These are phyloP conservation scores for Chironomus tepperi DNA, from an alignment of 1,140 invertebrate genomes.

Conservation along the genomic window DNA sequence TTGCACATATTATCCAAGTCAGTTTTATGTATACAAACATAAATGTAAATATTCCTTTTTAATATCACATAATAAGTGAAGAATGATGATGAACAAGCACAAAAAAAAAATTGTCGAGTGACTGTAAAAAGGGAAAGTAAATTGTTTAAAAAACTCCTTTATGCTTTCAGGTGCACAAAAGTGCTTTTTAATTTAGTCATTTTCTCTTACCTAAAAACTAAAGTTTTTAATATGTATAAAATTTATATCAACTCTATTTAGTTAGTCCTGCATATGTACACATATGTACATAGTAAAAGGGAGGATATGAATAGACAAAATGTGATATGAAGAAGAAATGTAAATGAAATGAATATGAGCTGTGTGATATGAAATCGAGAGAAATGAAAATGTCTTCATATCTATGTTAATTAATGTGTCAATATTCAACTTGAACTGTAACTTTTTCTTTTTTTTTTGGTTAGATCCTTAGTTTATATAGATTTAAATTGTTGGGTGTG, in stretches of 20 bases:
- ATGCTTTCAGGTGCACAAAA: slow-evolving; percentile 7
- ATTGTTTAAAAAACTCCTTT: neutral
- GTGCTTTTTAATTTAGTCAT: slow-evolving; percentile 9
- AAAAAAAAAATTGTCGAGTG: neutral
- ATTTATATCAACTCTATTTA: neutral
- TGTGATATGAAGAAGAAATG: neutral
- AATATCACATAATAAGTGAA: neutral
- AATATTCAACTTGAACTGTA: slow-evolving; percentile 3
- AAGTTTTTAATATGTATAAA: neutral
- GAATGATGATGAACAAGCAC: neutral
- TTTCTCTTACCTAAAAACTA: neutral
- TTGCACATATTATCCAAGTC: no score
- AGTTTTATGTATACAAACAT: no score
- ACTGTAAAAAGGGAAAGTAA: neutral
- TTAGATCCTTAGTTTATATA: no score
- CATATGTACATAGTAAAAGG: neutral
- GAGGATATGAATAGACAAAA: neutral
- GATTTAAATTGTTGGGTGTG: no score
- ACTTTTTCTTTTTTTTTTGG: neutral
- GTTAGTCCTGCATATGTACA: no score
- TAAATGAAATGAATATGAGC: neutral
- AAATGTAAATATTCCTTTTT: neutral
- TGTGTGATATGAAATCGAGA: neutral
- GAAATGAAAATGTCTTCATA: neutral
- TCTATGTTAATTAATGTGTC: slow-evolving; percentile 21